Evolutionary conservation across 2,113 vertebrate genomes (phyloP).

Genomic region (Solenodon paradoxus): DNA sequence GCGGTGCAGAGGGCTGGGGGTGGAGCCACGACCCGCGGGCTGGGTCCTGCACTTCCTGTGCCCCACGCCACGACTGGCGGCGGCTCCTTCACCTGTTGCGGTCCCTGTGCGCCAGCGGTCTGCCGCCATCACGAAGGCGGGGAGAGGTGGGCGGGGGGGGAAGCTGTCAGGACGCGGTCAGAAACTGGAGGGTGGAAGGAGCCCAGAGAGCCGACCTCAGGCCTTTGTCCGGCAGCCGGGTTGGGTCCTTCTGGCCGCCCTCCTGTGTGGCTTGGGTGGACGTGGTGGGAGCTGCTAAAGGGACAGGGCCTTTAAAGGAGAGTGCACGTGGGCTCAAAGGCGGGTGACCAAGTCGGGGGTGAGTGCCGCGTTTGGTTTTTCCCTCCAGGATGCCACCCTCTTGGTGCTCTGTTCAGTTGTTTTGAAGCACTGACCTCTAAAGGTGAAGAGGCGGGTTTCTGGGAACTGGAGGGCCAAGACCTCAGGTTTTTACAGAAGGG

Average conservation of each 20-base stretch:
- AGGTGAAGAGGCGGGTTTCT: too few relatives aligned
- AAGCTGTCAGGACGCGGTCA: accelerated
- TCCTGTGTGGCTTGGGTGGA: not conserved
- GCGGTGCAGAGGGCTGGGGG: not conserved
- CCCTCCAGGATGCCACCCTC: not conserved
- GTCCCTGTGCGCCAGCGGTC: not conserved
- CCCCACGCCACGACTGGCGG: not conserved
- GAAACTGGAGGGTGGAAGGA: not conserved
- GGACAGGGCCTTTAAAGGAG: not conserved
- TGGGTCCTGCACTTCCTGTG: not conserved
- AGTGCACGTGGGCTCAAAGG: conserved; percentile 33
- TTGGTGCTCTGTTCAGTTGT: too few relatives aligned
- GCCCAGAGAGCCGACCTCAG: not conserved
- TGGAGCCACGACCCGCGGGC: not conserved
- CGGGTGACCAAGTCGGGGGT: not conserved
- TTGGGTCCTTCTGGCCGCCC: accelerated
- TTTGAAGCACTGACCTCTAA: too few relatives aligned
- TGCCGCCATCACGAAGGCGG: conserved; percentile 18
- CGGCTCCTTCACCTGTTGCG: not conserved
- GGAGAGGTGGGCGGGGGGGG: not conserved
- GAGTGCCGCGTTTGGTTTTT: not conserved
- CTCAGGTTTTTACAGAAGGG: not conserved
- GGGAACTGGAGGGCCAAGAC: not conserved
- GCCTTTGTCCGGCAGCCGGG: not conserved
- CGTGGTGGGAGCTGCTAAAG: not conserved